Evolutionary conservation across 2,888 invertebrate species (phyloP).

Genomic region (Drosophila fulvimacula): DNA sequence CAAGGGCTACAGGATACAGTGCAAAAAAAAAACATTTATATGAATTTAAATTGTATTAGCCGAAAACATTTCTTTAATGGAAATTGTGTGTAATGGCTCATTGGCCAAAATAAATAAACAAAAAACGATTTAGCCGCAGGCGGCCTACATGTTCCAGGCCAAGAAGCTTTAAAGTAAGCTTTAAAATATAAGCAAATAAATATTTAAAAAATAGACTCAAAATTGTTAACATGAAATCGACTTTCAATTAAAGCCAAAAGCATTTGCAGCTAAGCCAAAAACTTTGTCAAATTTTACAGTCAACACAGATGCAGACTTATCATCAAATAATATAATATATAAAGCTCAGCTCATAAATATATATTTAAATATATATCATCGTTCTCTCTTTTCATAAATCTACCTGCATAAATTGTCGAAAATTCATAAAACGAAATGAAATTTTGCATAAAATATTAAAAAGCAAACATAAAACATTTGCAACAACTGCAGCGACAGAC

Average conservation of each 20-base stretch:
- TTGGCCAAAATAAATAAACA: conserved; percentile 29
- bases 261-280: not conserved
- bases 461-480: conserved; percentile 43
- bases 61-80: conserved; percentile 29
- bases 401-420: conserved; percentile 39
- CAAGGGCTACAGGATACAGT: conserved; percentile 11
- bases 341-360: not conserved
- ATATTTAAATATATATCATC: not conserved
- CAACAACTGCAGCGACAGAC: conserved; percentile 51
- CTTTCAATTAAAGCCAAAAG: not conserved
- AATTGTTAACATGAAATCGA: not conserved
- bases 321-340: not conserved
- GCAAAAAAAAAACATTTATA: not conserved
- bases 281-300: not conserved
- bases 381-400: not conserved
- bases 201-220: not conserved
- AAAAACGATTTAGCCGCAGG: not conserved
- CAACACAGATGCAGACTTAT: not conserved
- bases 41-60: conserved; percentile 44
- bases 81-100: conserved; percentile 42
- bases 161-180: not conserved
- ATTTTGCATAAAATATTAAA: conserved; percentile 55
- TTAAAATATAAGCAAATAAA: not conserved
- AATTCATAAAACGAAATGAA: conserved; percentile 55
- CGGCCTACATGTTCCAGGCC: not conserved